Evolutionary conservation across 1,140 invertebrate genomes (phyloP).

Genomic region (Brachionus calyciflorus): DNA sequence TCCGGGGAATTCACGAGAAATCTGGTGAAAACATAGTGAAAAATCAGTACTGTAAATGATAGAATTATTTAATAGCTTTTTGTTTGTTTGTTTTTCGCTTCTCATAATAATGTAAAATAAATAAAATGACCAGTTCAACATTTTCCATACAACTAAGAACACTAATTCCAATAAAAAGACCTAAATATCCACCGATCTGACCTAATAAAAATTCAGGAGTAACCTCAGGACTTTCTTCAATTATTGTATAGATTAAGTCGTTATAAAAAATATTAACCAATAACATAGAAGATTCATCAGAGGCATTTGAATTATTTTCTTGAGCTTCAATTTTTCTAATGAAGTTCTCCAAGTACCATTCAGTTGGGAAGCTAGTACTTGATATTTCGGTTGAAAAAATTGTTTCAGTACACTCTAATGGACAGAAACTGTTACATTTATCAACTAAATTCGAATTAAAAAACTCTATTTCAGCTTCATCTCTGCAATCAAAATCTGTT

Average conservation of each 20-base stretch:
- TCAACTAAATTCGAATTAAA: not conserved
- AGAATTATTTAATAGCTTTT: too few relatives aligned
- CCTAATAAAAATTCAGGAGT: not conserved
- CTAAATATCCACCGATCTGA: not conserved
- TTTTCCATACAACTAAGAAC: not conserved
- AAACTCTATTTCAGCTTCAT: not conserved
- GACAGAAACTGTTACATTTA: not conserved
- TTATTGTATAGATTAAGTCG: not conserved
- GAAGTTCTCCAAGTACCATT: not conserved
- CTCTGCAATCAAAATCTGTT: not conserved
- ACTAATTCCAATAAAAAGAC: slow-evolving; percentile 10
- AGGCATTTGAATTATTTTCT: not conserved
- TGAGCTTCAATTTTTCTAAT: not conserved
- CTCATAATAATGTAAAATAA: not conserved
- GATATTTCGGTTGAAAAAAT: not conserved
- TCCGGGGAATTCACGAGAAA: too few relatives aligned
- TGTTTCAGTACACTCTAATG: not conserved
- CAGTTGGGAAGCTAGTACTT: not conserved
- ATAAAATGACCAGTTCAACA: not conserved
- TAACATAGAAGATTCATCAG: not conserved
- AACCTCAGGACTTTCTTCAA: not conserved
- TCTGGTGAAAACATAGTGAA: too few relatives aligned
- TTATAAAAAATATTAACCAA: not conserved
- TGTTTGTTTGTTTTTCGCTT: not conserved
- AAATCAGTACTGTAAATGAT: too few relatives aligned